These are phyloP conservation scores for Apus apus DNA, from an alignment of 2,113 vertebrate genomes.

Conservation along the genomic window DNA sequence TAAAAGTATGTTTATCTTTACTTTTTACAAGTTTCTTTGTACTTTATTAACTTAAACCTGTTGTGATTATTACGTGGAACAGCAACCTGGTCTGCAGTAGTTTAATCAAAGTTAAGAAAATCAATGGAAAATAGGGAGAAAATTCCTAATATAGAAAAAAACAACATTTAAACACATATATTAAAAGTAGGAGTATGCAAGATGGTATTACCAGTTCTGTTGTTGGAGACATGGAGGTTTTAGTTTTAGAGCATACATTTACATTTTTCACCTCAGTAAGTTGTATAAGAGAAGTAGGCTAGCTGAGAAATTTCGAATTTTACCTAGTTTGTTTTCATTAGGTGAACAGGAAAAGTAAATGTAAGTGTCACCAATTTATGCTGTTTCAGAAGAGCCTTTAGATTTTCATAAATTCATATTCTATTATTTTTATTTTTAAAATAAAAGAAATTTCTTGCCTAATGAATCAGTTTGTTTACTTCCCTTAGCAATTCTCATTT, in stretches of 20 bases:
- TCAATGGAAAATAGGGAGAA: background rate
- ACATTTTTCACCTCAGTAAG: conserved; percentile 54
- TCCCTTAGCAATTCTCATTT: background rate
- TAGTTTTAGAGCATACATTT: conserved; percentile 35
- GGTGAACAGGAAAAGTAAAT: conserved; percentile 50
- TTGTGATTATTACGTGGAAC: background rate
- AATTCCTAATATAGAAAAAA: background rate
- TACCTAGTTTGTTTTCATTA: conserved; percentile 62
- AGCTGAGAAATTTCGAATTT: conserved; percentile 19
- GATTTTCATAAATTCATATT: background rate
- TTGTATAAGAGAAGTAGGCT: conserved; percentile 8
- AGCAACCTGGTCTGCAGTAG: background rate
- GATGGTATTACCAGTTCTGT: background rate
- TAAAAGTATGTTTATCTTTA: background rate
- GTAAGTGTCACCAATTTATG: conserved; percentile 7
- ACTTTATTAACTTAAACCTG: background rate
- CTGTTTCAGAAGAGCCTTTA: conserved; percentile 26
- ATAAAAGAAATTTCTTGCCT: background rate
- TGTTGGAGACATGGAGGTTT: background rate
- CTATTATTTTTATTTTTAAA: background rate
- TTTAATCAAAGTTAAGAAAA: background rate
- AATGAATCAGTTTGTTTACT: background rate
- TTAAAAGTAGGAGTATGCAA: background rate
- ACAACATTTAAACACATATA: background rate
- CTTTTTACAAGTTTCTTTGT: background rate